These are phyloP conservation scores for Spilarctia lutea DNA, from an alignment of 2,888 invertebrate genomes.

Conservation along the genomic window DNA sequence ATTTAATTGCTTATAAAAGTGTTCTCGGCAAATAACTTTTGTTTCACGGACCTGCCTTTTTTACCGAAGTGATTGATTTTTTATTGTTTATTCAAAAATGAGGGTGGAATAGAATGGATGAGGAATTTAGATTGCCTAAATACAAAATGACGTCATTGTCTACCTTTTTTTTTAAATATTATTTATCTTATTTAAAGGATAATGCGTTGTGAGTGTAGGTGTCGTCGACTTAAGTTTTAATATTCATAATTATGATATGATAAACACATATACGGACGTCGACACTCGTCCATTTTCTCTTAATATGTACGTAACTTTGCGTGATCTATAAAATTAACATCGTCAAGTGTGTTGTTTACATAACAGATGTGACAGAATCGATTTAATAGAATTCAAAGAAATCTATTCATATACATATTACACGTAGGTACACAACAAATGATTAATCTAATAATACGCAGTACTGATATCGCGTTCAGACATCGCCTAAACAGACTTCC, in stretches of 20 bases:
- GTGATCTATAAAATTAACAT: conserved; percentile 74
- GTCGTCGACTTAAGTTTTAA: conserved; percentile 36
- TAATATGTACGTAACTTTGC: conserved; percentile 76
- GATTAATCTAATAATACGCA: conserved; percentile 14
- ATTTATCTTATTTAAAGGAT: too few species aligned
- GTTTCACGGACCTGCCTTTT: too few species aligned
- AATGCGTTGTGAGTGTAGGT: background rate
- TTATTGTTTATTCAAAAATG: too few species aligned
- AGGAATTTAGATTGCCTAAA: background rate
- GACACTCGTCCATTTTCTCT: conserved; percentile 52
- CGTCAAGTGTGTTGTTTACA: conserved; percentile 60
- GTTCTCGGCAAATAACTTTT: too few species aligned
- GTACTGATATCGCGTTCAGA: conserved; percentile 2
- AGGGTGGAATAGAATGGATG: too few species aligned
- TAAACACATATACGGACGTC: conserved; percentile 56
- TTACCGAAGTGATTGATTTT: too few species aligned
- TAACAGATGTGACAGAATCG: conserved; percentile 45
- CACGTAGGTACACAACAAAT: conserved; percentile 11
- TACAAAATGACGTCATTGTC: background rate
- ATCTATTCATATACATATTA: conserved; percentile 25
- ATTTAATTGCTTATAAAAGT: too few species aligned
- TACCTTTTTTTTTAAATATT: too few species aligned
- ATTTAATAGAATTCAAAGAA: conserved; percentile 33
- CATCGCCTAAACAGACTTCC: background rate
- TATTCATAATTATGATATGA: conserved; percentile 65